phyloP scores from a whole-genome alignment of 2,797 vertebrate species.

The Acestrorhynchus altus region DNA sequence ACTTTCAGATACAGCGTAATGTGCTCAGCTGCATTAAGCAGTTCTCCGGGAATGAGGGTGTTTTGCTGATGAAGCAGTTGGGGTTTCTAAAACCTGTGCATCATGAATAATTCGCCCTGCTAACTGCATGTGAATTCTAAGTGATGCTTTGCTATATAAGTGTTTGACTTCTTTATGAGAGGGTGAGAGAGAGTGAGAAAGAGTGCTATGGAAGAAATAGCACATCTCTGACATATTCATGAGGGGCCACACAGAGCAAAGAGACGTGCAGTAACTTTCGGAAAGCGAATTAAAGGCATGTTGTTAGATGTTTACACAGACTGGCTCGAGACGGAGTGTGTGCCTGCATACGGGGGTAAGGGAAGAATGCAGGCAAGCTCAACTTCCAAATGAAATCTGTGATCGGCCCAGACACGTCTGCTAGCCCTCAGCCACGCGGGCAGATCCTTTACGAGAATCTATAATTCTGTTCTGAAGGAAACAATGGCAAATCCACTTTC shows the following conservation, averaged over 20 bases:
- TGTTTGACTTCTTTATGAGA: not conserved
- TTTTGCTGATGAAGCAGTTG: constrained; percentile 10
- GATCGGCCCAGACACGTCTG: constrained; percentile 63
- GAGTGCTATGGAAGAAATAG: not conserved
- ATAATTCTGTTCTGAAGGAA: constrained; percentile 74
- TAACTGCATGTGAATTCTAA: not conserved
- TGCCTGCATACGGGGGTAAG: constrained; percentile 5
- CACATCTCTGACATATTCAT: constrained; percentile 47
- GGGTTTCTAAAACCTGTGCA: too few relatives aligned
- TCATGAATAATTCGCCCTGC: constrained; percentile 13
- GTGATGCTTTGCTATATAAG: too few relatives aligned
- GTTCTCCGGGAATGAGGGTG: not conserved
- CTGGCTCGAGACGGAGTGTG: not conserved
- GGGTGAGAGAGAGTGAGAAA: not conserved
- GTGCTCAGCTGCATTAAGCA: not conserved
- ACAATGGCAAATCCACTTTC: constrained; percentile 78
- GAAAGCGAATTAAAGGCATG: constrained; percentile 63
- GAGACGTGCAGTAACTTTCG: constrained; percentile 63
- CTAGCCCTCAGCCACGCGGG: constrained; percentile 65
- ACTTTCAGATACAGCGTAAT: not conserved
- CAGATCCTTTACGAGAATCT: constrained; percentile 69
- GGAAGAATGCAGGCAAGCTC: not conserved
- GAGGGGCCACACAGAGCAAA: constrained; percentile 29
- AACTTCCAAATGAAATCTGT: constrained; percentile 67
- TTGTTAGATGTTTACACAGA: constrained; percentile 57